A percentile compares a stretch with the other conserved stretches of the same genome.
Conservation (phyloP, 2,888 invertebrate genomes). For the Synergus umbraculus region DNA sequence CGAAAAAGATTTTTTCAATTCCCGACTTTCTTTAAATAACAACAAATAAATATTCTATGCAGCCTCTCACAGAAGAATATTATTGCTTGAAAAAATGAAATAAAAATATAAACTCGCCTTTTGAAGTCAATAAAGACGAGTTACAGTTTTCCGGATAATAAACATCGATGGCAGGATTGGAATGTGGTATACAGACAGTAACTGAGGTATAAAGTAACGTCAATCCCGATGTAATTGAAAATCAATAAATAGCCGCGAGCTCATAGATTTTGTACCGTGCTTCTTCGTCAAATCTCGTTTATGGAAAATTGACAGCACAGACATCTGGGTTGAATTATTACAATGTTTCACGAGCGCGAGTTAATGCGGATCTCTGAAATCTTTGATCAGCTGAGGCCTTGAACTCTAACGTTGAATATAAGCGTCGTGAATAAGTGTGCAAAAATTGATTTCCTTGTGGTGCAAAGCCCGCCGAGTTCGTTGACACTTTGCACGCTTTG, state of each 20-base stretch:
- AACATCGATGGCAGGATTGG: background rate
- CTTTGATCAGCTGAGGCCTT: conserved; percentile 28
- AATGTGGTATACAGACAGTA: background rate
- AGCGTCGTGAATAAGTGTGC: background rate
- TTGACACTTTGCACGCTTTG: conserved; percentile 13
- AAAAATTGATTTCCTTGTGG: conserved; percentile 8
- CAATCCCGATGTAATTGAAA: conserved; percentile 47
- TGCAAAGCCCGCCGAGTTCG: background rate
- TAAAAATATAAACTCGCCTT: background rate
- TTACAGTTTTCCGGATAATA: background rate
- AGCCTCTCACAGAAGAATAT: too few relatives aligned
- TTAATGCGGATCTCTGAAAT: background rate
- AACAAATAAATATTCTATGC: too few relatives aligned
- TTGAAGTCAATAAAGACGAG: background rate
- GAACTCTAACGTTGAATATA: background rate
- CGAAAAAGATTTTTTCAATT: too few relatives aligned
- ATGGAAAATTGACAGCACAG: background rate
- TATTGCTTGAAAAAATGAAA: background rate
- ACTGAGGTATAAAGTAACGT: conserved; percentile 18
- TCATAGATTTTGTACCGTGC: conserved; percentile 6
- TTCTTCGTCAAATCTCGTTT: conserved; percentile 26
- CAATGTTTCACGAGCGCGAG: background rate
- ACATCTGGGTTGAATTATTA: background rate
- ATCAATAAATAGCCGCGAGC: conserved; percentile 42
- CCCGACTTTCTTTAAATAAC: too few relatives aligned